Percentiles rank a stretch among this genome's conserved stretches.
Conservation (phyloP, 92 coral and sea anemone genomes). For the Virgularia gustaviana region DNA sequence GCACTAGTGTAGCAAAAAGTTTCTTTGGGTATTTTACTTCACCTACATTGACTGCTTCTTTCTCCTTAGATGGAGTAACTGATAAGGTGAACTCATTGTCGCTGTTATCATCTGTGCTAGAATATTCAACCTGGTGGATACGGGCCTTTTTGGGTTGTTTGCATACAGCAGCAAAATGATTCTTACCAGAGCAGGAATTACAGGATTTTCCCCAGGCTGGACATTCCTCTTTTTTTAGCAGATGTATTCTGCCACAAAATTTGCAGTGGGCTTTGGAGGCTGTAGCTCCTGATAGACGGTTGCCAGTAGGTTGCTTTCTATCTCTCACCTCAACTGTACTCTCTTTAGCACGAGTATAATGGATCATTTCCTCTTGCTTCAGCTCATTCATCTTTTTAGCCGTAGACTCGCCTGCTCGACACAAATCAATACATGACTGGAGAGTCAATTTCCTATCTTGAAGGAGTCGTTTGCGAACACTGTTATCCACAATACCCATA, state of each 20-base stretch:
- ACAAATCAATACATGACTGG: constrained; percentile 52
- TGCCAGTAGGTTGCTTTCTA: too few species aligned
- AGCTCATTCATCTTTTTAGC: constrained; percentile 42
- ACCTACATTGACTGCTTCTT: constrained; percentile 9
- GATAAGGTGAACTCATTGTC: too few species aligned
- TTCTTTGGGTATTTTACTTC: constrained; percentile 22
- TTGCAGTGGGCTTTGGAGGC: constrained; percentile 26
- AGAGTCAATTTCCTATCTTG: constrained; percentile 60
- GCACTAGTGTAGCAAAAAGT: constrained; percentile 37
- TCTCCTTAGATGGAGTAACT: too few species aligned
- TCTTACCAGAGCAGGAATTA: constrained; percentile 37
- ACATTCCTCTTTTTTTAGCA: constrained; percentile 44
- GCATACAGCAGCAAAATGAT: constrained; percentile 52
- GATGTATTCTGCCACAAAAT: constrained; percentile 41
- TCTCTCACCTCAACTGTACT: too few species aligned
- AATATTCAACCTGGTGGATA: too few species aligned
- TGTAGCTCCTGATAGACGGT: too few species aligned
- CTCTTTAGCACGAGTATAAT: not conserved
- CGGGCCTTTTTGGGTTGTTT: not conserved
- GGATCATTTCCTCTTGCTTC: not conserved
- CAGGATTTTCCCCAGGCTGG: constrained; percentile 50
- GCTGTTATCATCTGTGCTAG: too few species aligned
- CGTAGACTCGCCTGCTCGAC: constrained; percentile 53
- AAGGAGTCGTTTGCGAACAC: constrained; percentile 46
- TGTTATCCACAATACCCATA: constrained; percentile 48